Percentiles rank a stretch among this genome's conserved stretches.
These are phyloP conservation scores for Fringilla coelebs DNA, from an alignment of 2,797 vertebrate genomes.

Conservation along the genomic window DNA sequence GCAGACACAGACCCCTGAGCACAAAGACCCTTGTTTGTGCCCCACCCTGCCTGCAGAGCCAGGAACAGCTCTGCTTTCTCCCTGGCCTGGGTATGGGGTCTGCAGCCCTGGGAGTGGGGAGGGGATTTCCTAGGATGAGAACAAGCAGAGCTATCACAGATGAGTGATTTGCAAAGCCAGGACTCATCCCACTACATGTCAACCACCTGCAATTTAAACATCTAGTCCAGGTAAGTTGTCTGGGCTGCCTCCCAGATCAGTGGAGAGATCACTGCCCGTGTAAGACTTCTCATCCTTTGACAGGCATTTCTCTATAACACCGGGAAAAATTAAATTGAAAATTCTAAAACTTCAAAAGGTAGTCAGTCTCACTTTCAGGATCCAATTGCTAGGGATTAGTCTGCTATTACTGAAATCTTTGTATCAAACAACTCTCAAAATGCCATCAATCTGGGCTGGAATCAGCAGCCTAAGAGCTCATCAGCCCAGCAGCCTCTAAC, in stretches of 20 bases:
- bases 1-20: background rate
- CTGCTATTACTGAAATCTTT: background rate
- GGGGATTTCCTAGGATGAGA: background rate
- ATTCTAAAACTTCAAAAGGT: background rate
- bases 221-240: background rate
- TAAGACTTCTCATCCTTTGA: background rate
- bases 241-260: background rate
- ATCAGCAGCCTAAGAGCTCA: background rate
- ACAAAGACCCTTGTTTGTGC: background rate
- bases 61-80: background rate
- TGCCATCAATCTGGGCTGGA: background rate
- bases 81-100: background rate
- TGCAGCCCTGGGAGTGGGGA: background rate
- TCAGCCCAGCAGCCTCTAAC: background rate
- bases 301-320: background rate
- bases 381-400: background rate
- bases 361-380: background rate
- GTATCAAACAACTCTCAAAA: background rate
- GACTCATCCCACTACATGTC: background rate
- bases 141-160: background rate
- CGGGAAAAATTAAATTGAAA: background rate
- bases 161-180: background rate
- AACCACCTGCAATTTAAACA: background rate
- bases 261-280: background rate
- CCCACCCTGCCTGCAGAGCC: fast-evolving